Percentiles rank a stretch among this genome's conserved stretches.
phyloP scores from a whole-genome alignment of 2,797 vertebrate genomes.

The Alfaro cultratus region DNA sequence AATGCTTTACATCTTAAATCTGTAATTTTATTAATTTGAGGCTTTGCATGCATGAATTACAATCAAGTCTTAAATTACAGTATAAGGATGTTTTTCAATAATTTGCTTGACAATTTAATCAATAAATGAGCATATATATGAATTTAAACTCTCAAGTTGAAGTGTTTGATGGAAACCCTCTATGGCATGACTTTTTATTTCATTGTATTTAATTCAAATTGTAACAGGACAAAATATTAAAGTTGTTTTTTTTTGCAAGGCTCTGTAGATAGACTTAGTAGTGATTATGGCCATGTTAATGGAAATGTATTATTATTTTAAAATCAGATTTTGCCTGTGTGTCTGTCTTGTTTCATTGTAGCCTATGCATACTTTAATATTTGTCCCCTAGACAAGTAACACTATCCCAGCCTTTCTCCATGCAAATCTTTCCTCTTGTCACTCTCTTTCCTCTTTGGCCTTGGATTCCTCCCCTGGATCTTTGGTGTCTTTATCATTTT shows the following conservation, averaged over 20 bases:
- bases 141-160: not conserved
- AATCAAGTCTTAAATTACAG: not conserved
- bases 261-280: not conserved
- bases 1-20: not conserved
- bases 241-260: not conserved
- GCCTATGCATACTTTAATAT: conserved; percentile 16
- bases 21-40: not conserved
- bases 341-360: conserved; percentile 42
- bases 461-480: conserved; percentile 75
- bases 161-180: too few species aligned
- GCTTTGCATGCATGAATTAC: not conserved
- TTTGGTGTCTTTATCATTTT: conserved; percentile 81
- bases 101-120: not conserved
- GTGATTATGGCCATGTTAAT: not conserved
- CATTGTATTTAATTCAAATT: not conserved
- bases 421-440: conserved; percentile 44
- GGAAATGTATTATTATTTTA: not conserved
- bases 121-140: not conserved
- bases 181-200: not conserved
- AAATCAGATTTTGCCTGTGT: conserved; percentile 1
- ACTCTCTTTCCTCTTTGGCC: conserved; percentile 72
- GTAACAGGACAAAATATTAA: not conserved
- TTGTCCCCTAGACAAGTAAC: conserved; percentile 6
- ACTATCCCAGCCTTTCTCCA: conserved; percentile 9
- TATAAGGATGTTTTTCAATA: not conserved